phyloP scores from a whole-genome alignment of 2,888 invertebrate species.

The Troglohyphantes excavatus region DNA sequence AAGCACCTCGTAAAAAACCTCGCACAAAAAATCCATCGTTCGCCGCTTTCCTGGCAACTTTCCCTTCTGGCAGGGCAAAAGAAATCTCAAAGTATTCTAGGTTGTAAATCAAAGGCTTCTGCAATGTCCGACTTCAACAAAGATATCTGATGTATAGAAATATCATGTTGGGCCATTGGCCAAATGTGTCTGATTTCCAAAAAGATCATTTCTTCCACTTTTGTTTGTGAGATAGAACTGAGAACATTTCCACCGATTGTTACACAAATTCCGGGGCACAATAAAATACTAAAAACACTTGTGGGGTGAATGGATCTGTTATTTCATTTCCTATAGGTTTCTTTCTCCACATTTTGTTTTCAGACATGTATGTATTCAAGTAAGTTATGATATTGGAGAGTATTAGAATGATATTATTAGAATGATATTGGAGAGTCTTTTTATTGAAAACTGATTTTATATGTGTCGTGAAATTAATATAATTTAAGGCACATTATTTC shows the following conservation, averaged over 20 bases:
- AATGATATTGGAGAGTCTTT: no score
- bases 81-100: slow-evolving; percentile 58
- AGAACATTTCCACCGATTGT: slow-evolving; percentile 59
- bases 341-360: slow-evolving; percentile 29
- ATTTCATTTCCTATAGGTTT: slow-evolving; percentile 19
- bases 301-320: slow-evolving; percentile 57
- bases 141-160: slow-evolving; percentile 70
- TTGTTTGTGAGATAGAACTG: slow-evolving; percentile 48
- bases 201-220: slow-evolving; percentile 40
- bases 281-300: slow-evolving; percentile 57
- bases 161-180: slow-evolving; percentile 72
- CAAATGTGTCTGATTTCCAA: slow-evolving; percentile 64
- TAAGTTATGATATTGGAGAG: no score
- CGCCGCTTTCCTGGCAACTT: slow-evolving; percentile 53
- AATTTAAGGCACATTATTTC: no score
- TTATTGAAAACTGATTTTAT: no score
- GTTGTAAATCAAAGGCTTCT: slow-evolving; percentile 66
- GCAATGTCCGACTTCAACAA: slow-evolving; percentile 51
- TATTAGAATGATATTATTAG: no score
- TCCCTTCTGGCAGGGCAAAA: slow-evolving; percentile 38
- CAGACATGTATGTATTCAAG: neutral
- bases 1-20: slow-evolving; percentile 26
- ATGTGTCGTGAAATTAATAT: no score
- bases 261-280: slow-evolving; percentile 64
- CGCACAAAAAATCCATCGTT: slow-evolving; percentile 12